These are phyloP conservation scores for Daktulosphaira vitifoliae DNA, from an alignment of 1,140 invertebrate species.

Conservation along the genomic window DNA sequence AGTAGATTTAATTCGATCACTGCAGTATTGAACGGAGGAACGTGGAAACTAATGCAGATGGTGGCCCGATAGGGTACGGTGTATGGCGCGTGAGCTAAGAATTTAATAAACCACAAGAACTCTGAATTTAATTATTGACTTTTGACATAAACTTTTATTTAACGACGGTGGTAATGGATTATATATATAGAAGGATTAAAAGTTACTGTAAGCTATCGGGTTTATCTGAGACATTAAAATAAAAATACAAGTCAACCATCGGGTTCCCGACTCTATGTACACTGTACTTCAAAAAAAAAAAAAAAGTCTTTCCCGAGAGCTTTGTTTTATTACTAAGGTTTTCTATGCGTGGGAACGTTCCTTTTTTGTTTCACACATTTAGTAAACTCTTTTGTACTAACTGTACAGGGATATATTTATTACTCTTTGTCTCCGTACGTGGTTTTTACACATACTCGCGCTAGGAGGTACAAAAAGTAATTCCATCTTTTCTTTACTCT, in stretches of 20 bases:
- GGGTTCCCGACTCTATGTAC: too few species aligned
- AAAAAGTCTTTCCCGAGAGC: too few species aligned
- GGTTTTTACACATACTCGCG: constrained; percentile 1
- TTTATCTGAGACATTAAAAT: constrained; percentile 20
- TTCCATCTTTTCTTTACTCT: constrained; percentile 27
- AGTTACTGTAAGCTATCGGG: too few species aligned
- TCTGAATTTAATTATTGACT: constrained; percentile 23
- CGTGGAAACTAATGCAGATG: too few species aligned
- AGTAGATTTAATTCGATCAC: constrained; percentile 27
- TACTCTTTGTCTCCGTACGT: constrained; percentile 25
- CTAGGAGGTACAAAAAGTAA: constrained; percentile 1
- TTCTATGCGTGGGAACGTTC: too few species aligned
- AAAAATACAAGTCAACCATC: too few species aligned
- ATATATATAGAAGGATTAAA: background rate
- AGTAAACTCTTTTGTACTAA: constrained; percentile 17
- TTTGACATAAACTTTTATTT: background rate
- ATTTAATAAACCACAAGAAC: constrained; percentile 27
- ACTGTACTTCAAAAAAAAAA: too few species aligned
- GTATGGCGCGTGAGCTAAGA: background rate
- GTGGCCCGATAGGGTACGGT: background rate
- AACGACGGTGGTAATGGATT: constrained; percentile 11
- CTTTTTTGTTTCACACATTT: background rate
- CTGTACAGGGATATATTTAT: constrained; percentile 21
- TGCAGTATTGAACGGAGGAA: too few species aligned
- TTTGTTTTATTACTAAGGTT: too few species aligned